phyloP scores from a whole-genome alignment of 92 coral and sea anemone species.

The Epizoanthus scotinus region DNA sequence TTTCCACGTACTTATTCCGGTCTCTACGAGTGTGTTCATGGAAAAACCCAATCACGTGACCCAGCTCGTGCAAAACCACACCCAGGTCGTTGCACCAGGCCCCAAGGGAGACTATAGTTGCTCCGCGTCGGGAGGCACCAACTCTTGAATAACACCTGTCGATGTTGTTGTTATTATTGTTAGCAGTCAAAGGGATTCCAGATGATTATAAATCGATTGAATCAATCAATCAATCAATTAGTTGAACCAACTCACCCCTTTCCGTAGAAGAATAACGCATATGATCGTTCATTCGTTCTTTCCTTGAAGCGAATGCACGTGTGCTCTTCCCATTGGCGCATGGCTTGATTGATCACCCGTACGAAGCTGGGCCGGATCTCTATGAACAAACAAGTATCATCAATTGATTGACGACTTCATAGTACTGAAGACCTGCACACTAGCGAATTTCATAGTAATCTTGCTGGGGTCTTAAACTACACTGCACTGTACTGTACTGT shows the following conservation, averaged over 20 bases:
- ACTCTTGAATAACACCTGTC: conserved; percentile 15
- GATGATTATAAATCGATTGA: no score
- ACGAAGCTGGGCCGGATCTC: conserved; percentile 7
- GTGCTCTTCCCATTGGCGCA: conserved; percentile 8
- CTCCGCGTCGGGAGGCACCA: neutral
- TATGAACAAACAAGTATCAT: neutral
- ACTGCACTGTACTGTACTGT: no score
- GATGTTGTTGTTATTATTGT: no score
- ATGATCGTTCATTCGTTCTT: conserved; percentile 18
- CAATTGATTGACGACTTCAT: no score
- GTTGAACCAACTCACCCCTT: neutral
- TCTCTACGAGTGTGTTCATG: conserved; percentile 30
- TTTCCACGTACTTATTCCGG: conserved; percentile 13
- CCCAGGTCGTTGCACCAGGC: conserved; percentile 10
- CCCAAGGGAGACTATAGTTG: conserved; percentile 4
- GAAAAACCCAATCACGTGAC: conserved; percentile 25
- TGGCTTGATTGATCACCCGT: conserved; percentile 5
- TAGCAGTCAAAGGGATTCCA: no score
- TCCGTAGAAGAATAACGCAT: conserved; percentile 11
- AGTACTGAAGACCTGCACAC: no score
- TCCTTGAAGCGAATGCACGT: conserved; percentile 30
- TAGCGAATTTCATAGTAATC: no score
- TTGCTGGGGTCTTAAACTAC: no score
- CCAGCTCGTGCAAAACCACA: conserved; percentile 29
- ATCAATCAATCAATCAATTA: no score